Conservation (phyloP, 2,888 invertebrate species). For the Pollenia labialis region DNA sequence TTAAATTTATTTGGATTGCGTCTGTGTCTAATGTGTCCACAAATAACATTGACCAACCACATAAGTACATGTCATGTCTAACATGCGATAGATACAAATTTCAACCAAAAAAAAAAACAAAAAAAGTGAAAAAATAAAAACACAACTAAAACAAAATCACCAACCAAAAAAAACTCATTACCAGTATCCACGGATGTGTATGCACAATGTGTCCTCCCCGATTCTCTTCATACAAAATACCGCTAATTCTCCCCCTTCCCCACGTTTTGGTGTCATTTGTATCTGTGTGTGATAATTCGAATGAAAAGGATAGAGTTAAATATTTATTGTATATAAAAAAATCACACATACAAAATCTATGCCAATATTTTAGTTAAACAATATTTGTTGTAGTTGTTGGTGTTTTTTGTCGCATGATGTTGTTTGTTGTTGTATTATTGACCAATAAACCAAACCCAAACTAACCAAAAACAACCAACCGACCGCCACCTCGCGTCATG, state of each 20-base stretch:
- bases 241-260: not conserved
- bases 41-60: conserved; percentile 69
- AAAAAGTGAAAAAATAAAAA: conserved; percentile 21
- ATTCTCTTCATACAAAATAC: not conserved
- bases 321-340: conserved; percentile 34
- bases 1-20: conserved; percentile 57
- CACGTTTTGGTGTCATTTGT: not conserved
- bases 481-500: conserved; percentile 71
- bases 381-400: conserved; percentile 49
- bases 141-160: conserved; percentile 48
- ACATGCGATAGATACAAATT: conserved; percentile 65
- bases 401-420: conserved; percentile 53
- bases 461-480: conserved; percentile 68
- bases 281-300: conserved; percentile 3
- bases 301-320: conserved; percentile 50
- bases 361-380: conserved; percentile 62
- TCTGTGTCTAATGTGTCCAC: conserved; percentile 61
- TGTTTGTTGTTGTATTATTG: conserved; percentile 59
- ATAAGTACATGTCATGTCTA: conserved; percentile 71
- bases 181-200: conserved; percentile 37
- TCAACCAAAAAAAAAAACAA: not conserved
- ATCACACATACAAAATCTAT: conserved; percentile 57
- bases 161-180: conserved; percentile 60
- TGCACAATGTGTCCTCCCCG: conserved; percentile 1
- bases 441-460: conserved; percentile 72